A percentile compares a stretch with the other conserved stretches of the same genome.
Evolutionary conservation across 2,888 invertebrate genomes (phyloP).

Genomic region (Tenthredo scrophulariae): DNA sequence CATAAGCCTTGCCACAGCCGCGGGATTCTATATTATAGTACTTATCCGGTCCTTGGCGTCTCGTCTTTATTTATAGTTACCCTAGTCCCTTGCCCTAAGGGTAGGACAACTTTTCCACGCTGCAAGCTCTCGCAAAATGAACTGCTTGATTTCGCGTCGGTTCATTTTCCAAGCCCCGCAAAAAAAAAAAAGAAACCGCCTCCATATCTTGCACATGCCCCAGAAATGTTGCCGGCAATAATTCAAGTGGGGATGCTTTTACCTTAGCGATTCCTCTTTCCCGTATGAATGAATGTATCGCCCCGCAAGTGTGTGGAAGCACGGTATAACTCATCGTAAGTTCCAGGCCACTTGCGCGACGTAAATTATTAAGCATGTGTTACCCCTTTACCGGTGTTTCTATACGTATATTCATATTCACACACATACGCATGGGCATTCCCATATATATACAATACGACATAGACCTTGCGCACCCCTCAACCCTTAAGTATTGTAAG

Average conservation of each 20-base stretch:
- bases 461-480: conserved; percentile 11
- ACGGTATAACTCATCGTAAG: conserved; percentile 71
- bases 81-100: conserved; percentile 5
- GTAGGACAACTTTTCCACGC: conserved; percentile 38
- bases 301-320: conserved; percentile 60
- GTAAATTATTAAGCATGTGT: conserved; percentile 73
- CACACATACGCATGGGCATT: conserved; percentile 21
- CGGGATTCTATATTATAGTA: not conserved
- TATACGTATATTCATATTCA: conserved; percentile 12
- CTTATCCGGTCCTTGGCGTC: not conserved
- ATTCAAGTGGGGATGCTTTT: conserved; percentile 70
- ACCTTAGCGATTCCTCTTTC: conserved; percentile 60
- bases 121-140: conserved; percentile 12
- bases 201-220: conserved; percentile 63
- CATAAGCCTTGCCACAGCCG: not conserved
- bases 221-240: conserved; percentile 68
- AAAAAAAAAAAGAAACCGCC: not conserved
- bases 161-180: conserved; percentile 17
- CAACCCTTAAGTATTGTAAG: conserved; percentile 41
- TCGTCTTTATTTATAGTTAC: conserved; percentile 33
- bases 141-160: conserved; percentile 43
- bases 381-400: conserved; percentile 63
- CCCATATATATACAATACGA: conserved; percentile 36
- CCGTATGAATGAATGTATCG: conserved; percentile 55
- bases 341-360: conserved; percentile 71